Evolutionary conservation across 2,113 vertebrate genomes (phyloP), one percentile per base, ranked within the genome.

Genomic region (Cercocebus atys): DNA sequence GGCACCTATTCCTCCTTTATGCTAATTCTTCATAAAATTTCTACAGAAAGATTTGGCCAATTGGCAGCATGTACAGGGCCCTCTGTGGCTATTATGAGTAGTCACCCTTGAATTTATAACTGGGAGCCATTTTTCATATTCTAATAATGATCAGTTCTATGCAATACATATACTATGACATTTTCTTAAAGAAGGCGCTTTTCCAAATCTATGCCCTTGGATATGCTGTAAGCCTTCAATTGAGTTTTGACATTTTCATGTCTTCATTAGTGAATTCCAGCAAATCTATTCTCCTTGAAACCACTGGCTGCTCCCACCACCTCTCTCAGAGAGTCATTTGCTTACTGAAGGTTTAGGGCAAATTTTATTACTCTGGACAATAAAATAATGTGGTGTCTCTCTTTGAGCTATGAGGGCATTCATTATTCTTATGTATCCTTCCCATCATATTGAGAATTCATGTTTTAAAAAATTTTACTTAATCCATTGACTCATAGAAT

Each of bases 201-300:
- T 88, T 94, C 72, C 66, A 94, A 88, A 96, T 93, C 57, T 40
- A 70, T 90, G 45, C 16, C 72, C 57, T 95, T 86, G 66, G 59
- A 64, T 55, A 68, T 61, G 68, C 76, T 80, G 96, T 66, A 93
- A 96, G 89, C 17, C 47, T 84, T 96, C 30, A 0, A 40, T 78
- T 92, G 80, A 73, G 75, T 95, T 97, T 97, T 96, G 68, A 95
- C 80, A 90, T 94, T 95, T 97, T 94, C 90, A 81, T 55, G 47
- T 75, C 92, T 96, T 95, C 57, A 79, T 94, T 93, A 91, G 81
- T 73, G 30, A 97, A 79, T 94, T 72, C 35, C 92, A 95, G 45
- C 70, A 81, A 70, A 76, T 92, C 45, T 81, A 6, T 93, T 93
- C 68, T 84, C 47, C 87, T 96, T 92, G 87, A 94, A 94, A 90